Evolutionary conservation across 2,888 invertebrate genomes (phyloP).

Genomic region (Tachina fera): DNA sequence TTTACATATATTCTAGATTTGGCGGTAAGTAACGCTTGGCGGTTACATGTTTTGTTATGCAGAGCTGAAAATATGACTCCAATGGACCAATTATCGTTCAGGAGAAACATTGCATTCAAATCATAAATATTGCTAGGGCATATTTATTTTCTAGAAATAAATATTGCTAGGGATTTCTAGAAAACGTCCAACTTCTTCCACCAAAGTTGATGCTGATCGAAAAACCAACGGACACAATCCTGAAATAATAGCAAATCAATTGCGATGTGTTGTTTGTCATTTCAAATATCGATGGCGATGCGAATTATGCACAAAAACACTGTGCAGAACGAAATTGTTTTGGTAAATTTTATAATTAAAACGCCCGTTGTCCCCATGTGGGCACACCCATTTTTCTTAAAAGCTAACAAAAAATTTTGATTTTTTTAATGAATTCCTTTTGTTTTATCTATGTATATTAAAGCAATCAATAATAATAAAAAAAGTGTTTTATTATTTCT

Average conservation of each 20-base stretch:
- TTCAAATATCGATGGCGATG: background rate
- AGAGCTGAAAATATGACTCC: conserved; percentile 4
- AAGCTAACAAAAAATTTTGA: background rate
- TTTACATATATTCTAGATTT: background rate
- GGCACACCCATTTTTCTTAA: no score
- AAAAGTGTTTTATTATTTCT: background rate
- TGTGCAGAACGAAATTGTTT: conserved; percentile 23
- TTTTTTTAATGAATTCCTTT: conserved; percentile 14
- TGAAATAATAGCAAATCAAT: no score
- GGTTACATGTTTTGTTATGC: background rate
- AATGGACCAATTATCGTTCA: conserved; percentile 8
- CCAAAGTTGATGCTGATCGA: background rate
- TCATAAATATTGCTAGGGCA: background rate
- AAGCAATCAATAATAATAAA: background rate
- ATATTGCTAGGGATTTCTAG: background rate
- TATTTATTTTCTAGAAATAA: no score
- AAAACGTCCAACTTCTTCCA: background rate
- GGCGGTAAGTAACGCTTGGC: background rate
- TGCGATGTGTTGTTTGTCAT: background rate
- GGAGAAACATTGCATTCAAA: background rate
- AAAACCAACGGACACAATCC: no score
- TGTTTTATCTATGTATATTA: conserved; percentile 14
- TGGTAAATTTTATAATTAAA: conserved; percentile 7
- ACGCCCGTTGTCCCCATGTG: background rate
- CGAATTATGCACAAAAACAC: background rate